Conservation (phyloP, 2,888 invertebrate genomes). For the Nebria brevicollis region DNA sequence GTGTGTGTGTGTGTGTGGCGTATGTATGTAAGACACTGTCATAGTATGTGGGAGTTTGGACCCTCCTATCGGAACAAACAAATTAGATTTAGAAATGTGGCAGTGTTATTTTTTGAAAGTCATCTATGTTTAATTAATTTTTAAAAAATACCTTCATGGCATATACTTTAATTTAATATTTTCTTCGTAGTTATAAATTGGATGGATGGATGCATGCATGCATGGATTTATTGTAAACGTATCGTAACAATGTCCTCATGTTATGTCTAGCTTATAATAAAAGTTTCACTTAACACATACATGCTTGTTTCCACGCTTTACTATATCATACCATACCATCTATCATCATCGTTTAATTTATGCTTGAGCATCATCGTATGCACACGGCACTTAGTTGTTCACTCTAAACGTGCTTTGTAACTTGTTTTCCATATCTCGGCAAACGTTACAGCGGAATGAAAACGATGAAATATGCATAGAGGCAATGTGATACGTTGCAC, state of each 20-base stretch:
- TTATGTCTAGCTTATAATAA: neutral
- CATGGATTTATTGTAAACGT: neutral
- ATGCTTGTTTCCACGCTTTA: neutral
- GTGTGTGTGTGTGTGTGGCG: no score
- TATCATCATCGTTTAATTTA: neutral
- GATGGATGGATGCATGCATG: neutral
- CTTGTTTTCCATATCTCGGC: constrained; percentile 97
- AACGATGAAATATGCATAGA: constrained; percentile 95
- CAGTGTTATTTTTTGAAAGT: neutral
- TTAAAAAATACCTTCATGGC: neutral
- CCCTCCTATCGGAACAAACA: neutral
- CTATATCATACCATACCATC: neutral
- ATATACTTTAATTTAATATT: neutral
- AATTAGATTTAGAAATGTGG: neutral
- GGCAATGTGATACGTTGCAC: constrained; percentile 93
- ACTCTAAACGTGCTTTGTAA: constrained; percentile 90
- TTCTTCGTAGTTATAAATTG: neutral
- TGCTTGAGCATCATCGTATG: neutral
- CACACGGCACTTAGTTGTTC: constrained; percentile 59
- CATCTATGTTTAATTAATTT: neutral
- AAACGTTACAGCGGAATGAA: constrained; percentile 93
- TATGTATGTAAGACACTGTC: neutral
- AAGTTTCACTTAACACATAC: neutral
- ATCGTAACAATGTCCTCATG: neutral
- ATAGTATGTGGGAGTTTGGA: neutral